Evolutionary conservation across 2,888 invertebrate species (phyloP), one percentile per base, ranked within the genome.

Genomic region (Scelioninae gen. 2): DNA sequence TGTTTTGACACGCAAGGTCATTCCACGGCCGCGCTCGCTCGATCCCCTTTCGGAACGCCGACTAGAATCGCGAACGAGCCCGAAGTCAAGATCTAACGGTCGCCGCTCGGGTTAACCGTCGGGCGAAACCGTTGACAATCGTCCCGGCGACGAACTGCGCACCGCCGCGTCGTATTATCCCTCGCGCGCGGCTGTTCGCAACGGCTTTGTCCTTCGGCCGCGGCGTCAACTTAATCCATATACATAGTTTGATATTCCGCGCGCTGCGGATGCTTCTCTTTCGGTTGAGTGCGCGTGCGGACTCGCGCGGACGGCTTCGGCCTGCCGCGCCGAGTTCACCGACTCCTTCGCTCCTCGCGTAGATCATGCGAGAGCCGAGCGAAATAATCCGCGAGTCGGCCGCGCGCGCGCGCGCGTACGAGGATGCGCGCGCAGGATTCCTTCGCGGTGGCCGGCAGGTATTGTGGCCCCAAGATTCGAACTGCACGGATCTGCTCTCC

Each of bases 271-370:
- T 57, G 68, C 64, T 68, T 58, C 58, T 73, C 63, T 63, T 52
- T 63, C 68, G 73, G 68, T 73, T 68, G 73, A 67, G 50, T 68
- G 73, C 68, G 73, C 68, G 68, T 67, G 73, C 55, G 68, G 67
- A 73, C 58, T 71, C 64, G 71, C 64, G 68, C 63, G 73, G 73
- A 73, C 70, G 67, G 70, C 63, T 63, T 39, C 39, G 52, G 53
- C 61, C 67, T 43, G 52, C 68, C 53, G 68, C 50, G 50, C 15
- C 45, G 73, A 33, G 76, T 76, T 76, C 76, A 76, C 53, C 76
- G 76, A 75, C 76, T 76, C 60, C 67, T 70, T 41, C 48, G 70
- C 71, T 60, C 55, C 43, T 61, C 69, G 33, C 55, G 67, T 68
- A 71, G 73, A 69, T 64, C 69, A 73, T 73, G 73, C 73, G 63